Evolutionary conservation across 2,888 invertebrate species (phyloP).

Genomic region (Periphyllus acericola): DNA sequence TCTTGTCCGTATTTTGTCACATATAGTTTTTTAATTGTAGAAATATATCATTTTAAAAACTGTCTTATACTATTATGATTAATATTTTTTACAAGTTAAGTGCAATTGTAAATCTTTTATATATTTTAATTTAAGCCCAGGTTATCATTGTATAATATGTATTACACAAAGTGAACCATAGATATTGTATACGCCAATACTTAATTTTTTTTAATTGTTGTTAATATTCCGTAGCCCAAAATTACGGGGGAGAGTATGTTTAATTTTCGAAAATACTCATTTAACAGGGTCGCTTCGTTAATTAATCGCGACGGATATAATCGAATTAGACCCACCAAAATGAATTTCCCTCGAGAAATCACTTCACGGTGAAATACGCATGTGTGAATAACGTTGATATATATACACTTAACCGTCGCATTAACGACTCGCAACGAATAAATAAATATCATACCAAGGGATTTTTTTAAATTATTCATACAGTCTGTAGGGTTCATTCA

Average conservation of each 20-base stretch:
- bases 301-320: slow-evolving; percentile 57
- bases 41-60: too few species aligned
- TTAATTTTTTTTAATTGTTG: not conserved
- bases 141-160: too few species aligned
- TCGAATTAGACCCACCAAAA: slow-evolving; percentile 50
- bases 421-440: slow-evolving; percentile 32
- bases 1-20: too few species aligned
- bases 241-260: not conserved
- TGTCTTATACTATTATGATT: too few species aligned
- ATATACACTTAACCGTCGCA: slow-evolving; percentile 10
- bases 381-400: not conserved
- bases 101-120: too few species aligned
- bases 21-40: too few species aligned
- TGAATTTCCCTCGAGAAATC: slow-evolving; percentile 58
- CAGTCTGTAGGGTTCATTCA: slow-evolving; percentile 51
- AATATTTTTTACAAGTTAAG: too few species aligned
- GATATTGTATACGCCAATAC: too few species aligned
- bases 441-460: slow-evolving; percentile 34
- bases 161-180: too few species aligned
- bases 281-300: slow-evolving; percentile 34
- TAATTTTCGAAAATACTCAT: slow-evolving; percentile 40
- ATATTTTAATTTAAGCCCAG: too few species aligned
- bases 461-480: slow-evolving; percentile 52
- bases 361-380: slow-evolving; percentile 22
- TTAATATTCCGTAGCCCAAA: not conserved